Conservation (phyloP, 2,888 invertebrate species). For the Xylophagus ater region DNA sequence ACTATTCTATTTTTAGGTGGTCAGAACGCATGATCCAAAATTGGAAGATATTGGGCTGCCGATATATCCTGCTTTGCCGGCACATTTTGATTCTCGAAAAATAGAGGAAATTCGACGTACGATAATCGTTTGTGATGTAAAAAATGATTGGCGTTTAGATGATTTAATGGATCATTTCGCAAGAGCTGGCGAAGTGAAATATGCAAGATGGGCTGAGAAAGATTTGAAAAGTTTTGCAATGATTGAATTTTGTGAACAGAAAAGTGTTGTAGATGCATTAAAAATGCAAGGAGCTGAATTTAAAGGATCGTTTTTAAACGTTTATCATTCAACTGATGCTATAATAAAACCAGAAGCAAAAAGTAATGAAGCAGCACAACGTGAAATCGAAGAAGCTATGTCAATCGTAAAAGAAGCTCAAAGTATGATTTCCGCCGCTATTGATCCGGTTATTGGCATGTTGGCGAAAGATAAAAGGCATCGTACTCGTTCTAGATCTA, state of each 20-base stretch:
- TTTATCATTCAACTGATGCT: conserved; percentile 85
- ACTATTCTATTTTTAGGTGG: conserved; percentile 43
- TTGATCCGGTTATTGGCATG: conserved; percentile 82
- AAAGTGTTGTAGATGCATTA: conserved; percentile 74
- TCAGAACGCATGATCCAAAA: conserved; percentile 83
- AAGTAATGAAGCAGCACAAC: conserved; percentile 88
- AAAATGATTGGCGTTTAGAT: conserved; percentile 59
- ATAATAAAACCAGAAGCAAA: conserved; percentile 89
- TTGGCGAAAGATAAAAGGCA: conserved; percentile 71
- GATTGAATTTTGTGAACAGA: conserved; percentile 89
- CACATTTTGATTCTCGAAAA: conserved; percentile 74
- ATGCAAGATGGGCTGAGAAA: conserved; percentile 79
- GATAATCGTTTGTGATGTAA: conserved; percentile 70
- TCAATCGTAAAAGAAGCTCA: conserved; percentile 92
- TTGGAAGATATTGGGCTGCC: conserved; percentile 71
- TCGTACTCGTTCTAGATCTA: conserved; percentile 41
- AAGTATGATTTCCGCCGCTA: conserved; percentile 85
- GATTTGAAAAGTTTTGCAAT: conserved; percentile 71
- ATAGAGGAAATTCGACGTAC: conserved; percentile 96
- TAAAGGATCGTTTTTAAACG: conserved; percentile 54
- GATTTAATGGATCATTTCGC: conserved; percentile 83
- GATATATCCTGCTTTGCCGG: conserved; percentile 82
- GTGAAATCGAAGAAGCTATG: conserved; percentile 96
- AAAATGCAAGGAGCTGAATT: conserved; percentile 70
- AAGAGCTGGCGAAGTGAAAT: conserved; percentile 87